phyloP scores from a whole-genome alignment of 2,113 vertebrate genomes.

The Zootoca vivipara region DNA sequence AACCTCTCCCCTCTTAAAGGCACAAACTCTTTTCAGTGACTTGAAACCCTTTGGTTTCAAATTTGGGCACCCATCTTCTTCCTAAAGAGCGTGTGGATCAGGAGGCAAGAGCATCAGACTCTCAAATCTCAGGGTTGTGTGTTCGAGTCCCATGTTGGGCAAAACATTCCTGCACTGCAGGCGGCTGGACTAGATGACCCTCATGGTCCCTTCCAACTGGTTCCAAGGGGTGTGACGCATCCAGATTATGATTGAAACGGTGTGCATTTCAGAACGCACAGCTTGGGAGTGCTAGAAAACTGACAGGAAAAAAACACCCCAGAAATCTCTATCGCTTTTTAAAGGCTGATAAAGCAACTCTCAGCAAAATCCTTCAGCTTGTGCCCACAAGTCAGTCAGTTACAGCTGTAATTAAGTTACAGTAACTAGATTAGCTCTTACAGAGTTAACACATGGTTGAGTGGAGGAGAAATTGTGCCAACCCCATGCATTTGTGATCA shows the following conservation, averaged over 20 bases:
- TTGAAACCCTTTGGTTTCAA: slow-evolving; percentile 64
- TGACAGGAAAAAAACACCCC: slow-evolving; percentile 30
- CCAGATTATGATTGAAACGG: slow-evolving; percentile 56
- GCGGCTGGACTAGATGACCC: too few relatives aligned
- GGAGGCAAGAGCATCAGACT: too few relatives aligned
- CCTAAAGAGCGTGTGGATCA: slow-evolving; percentile 32
- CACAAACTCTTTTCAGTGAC: slow-evolving; percentile 64
- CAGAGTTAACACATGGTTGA: background rate
- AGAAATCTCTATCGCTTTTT: slow-evolving; percentile 41
- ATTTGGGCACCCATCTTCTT: slow-evolving; percentile 66
- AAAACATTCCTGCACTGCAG: too few relatives aligned
- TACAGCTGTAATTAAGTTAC: background rate
- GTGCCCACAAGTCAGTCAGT: background rate
- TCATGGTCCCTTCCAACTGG: too few relatives aligned
- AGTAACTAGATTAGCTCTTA: slow-evolving; percentile 19
- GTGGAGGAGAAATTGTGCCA: background rate
- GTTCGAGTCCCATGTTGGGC: too few relatives aligned
- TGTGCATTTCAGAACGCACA: background rate
- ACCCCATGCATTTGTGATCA: slow-evolving; percentile 7
- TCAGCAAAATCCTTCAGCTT: slow-evolving; percentile 46
- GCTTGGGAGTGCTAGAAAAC: slow-evolving; percentile 38
- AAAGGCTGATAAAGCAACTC: slow-evolving; percentile 54
- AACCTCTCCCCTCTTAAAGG: slow-evolving; percentile 61
- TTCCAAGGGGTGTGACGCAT: slow-evolving; percentile 52
- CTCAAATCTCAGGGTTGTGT: too few relatives aligned